A percentile compares a stretch with the other conserved stretches of the same genome.
Evolutionary conservation across 2,113 vertebrate genomes (phyloP).

Genomic region (Pseudopodoces humilis): DNA sequence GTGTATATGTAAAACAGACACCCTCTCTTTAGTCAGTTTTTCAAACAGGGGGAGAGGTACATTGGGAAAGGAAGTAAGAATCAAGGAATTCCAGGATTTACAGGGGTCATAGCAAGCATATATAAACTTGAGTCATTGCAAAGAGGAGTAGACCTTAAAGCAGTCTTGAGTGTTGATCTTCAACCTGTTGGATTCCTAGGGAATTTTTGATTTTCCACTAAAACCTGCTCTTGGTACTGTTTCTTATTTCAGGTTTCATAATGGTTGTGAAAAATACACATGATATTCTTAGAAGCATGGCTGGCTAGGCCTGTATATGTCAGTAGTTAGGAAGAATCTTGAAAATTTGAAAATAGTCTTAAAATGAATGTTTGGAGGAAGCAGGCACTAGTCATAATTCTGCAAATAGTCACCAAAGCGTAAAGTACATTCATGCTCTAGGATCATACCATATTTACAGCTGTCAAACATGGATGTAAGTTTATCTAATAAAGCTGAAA

Average conservation of each 20-base stretch:
- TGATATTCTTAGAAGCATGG: not conserved
- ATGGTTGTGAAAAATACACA: not conserved
- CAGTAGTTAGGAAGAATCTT: not conserved
- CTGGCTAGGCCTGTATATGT: not conserved
- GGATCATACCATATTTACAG: not conserved
- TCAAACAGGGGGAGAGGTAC: not conserved
- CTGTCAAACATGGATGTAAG: not conserved
- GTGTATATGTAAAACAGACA: not conserved
- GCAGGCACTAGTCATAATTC: not conserved
- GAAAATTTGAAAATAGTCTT: not conserved
- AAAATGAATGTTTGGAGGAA: not conserved
- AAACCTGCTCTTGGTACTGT: not conserved
- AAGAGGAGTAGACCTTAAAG: not conserved
- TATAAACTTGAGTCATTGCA: not conserved
- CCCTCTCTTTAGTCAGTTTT: not conserved
- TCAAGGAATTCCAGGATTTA: not conserved
- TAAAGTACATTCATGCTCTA: not conserved
- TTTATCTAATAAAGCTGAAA: not conserved
- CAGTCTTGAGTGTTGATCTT: not conserved
- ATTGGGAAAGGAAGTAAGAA: not conserved
- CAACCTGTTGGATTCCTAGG: not conserved
- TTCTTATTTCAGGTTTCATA: not conserved
- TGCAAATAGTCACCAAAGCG: not conserved
- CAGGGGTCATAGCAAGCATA: not conserved
- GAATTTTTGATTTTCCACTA: not conserved